phyloP scores from a whole-genome alignment of 2,888 invertebrate species.

The Trissoscelio sp. region DNA sequence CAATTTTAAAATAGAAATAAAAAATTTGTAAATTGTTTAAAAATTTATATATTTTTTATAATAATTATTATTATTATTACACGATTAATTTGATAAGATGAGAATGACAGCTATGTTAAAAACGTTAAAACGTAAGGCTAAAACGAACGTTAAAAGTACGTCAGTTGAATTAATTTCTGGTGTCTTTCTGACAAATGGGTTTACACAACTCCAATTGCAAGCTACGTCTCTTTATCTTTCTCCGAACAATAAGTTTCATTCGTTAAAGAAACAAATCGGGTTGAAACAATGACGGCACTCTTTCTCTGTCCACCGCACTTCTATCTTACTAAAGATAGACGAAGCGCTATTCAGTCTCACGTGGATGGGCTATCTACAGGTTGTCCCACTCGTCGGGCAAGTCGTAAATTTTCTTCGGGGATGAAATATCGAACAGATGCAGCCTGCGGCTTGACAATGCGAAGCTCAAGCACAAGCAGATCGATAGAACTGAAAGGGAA shows the following conservation, averaged over 20 bases:
- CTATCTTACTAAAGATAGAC: conserved; percentile 51
- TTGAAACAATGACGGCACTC: conserved; percentile 59
- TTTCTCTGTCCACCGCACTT: conserved; percentile 58
- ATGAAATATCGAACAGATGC: conserved; percentile 60
- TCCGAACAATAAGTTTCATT: conserved; percentile 58
- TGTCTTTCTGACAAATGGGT: conserved; percentile 40
- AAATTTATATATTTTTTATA: no score
- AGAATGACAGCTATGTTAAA: no score
- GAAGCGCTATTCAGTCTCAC: conserved; percentile 57
- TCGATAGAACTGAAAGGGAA: conserved; percentile 56
- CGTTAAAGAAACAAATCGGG: conserved; percentile 61
- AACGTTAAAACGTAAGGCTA: no score
- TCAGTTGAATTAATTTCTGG: conserved; percentile 47
- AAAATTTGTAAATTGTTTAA: no score
- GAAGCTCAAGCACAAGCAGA: conserved; percentile 53
- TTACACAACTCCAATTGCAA: conserved; percentile 52
- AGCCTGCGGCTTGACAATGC: conserved; percentile 57
- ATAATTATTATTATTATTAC: no score
- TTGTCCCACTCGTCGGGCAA: conserved; percentile 62
- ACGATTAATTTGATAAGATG: no score
- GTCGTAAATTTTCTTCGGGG: conserved; percentile 64
- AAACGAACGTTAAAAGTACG: conserved; percentile 24
- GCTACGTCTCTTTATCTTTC: conserved; percentile 37
- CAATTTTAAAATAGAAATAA: no score
- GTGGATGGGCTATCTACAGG: conserved; percentile 66